Conservation (phyloP, 1,140 invertebrate species). For the Oscheius sp. region DNA sequence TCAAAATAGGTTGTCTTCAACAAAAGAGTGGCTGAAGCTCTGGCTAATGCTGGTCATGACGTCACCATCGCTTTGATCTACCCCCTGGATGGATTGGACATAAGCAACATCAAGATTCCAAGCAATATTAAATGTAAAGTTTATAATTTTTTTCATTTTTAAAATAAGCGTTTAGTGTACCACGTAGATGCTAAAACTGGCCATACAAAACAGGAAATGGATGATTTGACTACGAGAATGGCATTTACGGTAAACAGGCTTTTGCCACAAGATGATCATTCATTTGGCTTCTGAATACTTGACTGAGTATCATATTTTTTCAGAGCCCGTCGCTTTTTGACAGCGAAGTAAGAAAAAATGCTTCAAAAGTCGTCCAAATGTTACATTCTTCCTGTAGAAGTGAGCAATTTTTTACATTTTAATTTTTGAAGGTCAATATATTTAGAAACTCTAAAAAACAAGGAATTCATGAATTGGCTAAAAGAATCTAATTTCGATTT, state of each 20-base stretch:
- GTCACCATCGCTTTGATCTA: slow-evolving; percentile 28
- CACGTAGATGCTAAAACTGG: neutral
- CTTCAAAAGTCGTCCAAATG: neutral
- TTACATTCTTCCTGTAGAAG: neutral
- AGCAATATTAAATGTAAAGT: slow-evolving; percentile 10
- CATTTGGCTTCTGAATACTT: neutral
- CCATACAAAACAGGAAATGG: neutral
- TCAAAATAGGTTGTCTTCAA: slow-evolving; percentile 25
- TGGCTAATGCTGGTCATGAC: slow-evolving; percentile 39
- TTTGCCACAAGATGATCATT: neutral
- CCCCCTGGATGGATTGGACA: neutral
- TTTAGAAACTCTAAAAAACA: slow-evolving; percentile 21
- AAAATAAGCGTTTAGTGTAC: neutral
- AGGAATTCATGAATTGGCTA: slow-evolving; percentile 36
- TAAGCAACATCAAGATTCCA: slow-evolving; percentile 20
- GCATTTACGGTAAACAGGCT: neutral
- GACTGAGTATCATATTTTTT: neutral
- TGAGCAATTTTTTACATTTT: neutral
- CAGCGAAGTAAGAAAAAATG: neutral
- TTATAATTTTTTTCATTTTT: neutral
- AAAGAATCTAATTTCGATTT: slow-evolving; percentile 38
- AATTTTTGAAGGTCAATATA: neutral
- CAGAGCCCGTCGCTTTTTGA: neutral
- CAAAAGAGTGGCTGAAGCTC: slow-evolving; percentile 32
- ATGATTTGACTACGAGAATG: neutral